These are phyloP conservation scores for Electrophaes corylata DNA, from an alignment of 2,888 invertebrate species.

Conservation along the genomic window DNA sequence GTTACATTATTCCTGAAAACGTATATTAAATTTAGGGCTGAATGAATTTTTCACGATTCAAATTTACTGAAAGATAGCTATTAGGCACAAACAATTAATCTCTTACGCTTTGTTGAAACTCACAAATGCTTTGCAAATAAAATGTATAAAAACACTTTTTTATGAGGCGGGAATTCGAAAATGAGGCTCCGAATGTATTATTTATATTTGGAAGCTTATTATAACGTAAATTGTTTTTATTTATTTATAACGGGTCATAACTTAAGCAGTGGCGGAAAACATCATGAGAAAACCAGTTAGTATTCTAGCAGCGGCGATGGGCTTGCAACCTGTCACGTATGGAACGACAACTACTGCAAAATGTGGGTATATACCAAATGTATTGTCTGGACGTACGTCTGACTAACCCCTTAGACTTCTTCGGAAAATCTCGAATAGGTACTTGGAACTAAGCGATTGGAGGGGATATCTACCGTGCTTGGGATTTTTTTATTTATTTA, in stretches of 20 bases:
- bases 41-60: constrained; percentile 20
- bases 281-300: no score
- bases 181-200: not conserved
- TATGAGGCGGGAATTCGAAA: constrained; percentile 20
- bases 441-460: no score
- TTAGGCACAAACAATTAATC: constrained; percentile 35
- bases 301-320: no score
- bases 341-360: no score
- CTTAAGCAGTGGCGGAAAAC: no score
- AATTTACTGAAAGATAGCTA: constrained; percentile 26
- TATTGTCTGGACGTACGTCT: no score
- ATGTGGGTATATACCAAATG: no score
- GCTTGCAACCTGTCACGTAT: no score
- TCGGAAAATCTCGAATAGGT: no score
- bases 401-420: no score
- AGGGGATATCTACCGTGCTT: no score
- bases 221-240: not conserved
- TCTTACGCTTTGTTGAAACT: constrained; percentile 32
- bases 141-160: constrained; percentile 22
- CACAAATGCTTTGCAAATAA: not conserved
- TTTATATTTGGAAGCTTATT: not conserved
- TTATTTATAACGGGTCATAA: not conserved
- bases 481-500: no score
- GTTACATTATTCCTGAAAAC: constrained; percentile 6
- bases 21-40: constrained; percentile 9